These are phyloP conservation scores for Calcarius ornatus DNA, from an alignment of 2,113 vertebrate genomes.

Conservation along the genomic window DNA sequence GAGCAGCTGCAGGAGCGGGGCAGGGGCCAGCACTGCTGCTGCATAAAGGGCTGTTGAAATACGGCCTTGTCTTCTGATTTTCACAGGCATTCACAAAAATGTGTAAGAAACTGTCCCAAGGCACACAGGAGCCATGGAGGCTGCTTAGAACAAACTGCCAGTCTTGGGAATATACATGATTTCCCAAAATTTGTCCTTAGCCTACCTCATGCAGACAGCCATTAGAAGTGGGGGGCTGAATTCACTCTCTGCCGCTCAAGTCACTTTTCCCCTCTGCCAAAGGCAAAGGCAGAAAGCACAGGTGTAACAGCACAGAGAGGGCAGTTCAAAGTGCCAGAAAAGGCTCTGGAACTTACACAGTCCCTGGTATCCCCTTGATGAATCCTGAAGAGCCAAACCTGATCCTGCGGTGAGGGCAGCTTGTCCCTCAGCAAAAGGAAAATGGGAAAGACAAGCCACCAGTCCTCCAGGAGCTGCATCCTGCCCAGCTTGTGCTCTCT, in stretches of 20 bases:
- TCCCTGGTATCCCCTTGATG: not conserved
- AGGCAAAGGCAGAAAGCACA: not conserved
- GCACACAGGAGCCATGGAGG: not conserved
- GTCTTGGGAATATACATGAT: not conserved
- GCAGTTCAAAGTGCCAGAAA: not conserved
- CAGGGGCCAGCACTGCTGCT: not conserved
- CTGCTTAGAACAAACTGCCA: not conserved
- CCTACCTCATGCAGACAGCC: not conserved
- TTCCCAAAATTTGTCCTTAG: not conserved
- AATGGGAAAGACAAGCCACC: not conserved
- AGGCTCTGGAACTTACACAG: not conserved
- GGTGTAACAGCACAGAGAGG: not conserved
- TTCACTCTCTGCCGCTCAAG: not conserved
- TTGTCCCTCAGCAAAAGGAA: not conserved
- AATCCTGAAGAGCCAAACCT: not conserved
- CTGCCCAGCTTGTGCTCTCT: not conserved
- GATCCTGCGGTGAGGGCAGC: not conserved
- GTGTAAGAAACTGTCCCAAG: not conserved
- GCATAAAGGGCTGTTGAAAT: not conserved
- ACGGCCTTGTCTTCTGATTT: not conserved
- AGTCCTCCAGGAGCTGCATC: not conserved
- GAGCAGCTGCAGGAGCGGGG: not conserved
- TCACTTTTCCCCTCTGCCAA: not conserved
- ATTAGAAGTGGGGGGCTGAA: not conserved
- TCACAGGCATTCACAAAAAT: not conserved